A percentile compares a stretch with the other conserved stretches of the same genome.
Evolutionary conservation across 2,888 invertebrate species (phyloP).

Genomic region (Holacanthella duospinosa): DNA sequence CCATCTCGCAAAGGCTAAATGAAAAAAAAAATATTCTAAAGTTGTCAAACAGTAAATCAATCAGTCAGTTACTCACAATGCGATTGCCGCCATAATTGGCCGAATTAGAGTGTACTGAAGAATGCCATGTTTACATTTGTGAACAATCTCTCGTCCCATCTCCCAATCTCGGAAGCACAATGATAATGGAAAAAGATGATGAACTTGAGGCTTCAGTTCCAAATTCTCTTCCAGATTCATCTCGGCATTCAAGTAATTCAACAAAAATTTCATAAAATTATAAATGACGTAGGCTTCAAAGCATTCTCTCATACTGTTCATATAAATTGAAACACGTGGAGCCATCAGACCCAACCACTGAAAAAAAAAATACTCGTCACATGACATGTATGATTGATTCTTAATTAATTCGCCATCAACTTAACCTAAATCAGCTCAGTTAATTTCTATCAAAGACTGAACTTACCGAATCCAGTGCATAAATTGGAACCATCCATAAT

Average conservation of each 20-base stretch:
- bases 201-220: conserved; percentile 45
- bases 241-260: conserved; percentile 77
- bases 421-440: background rate
- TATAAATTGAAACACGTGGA: conserved; percentile 77
- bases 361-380: conserved; percentile 44
- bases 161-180: conserved; percentile 84
- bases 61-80: conserved; percentile 66
- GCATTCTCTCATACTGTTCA: conserved; percentile 86
- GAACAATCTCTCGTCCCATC: conserved; percentile 85
- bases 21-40: too few relatives aligned
- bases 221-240: conserved; percentile 66
- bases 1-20: conserved; percentile 69
- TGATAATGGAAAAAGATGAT: conserved; percentile 83
- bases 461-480: conserved; percentile 87
- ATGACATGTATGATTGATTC: background rate
- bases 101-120: conserved; percentile 87
- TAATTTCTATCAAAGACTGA: too few relatives aligned
- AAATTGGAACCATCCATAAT: conserved; percentile 96
- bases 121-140: conserved; percentile 92
- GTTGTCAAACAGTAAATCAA: too few relatives aligned
- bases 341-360: conserved; percentile 83
- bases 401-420: too few relatives aligned
- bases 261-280: conserved; percentile 89
- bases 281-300: conserved; percentile 97
- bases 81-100: conserved; percentile 77